Evolutionary conservation across 2,113 vertebrate species (phyloP), one percentile per base, ranked within the genome.

Genomic region (Beaufortia kweichowensis): DNA sequence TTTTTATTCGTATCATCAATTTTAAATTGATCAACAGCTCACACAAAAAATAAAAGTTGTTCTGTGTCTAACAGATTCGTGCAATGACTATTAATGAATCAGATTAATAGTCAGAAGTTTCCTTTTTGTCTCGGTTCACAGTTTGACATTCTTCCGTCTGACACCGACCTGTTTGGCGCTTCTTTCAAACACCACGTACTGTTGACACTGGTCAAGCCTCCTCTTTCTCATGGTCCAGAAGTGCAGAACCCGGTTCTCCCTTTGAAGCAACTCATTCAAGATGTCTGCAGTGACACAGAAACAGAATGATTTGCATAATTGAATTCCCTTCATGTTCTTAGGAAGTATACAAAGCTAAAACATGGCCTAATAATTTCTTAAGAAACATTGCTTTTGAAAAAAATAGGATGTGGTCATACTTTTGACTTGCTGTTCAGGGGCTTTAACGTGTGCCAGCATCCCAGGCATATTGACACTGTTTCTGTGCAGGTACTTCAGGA

Each of bases 141-240:
- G 6, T 10, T 59, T 1, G 53, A n/a, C n/a, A n/a, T n/a, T n/a
- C n/a, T n/a, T n/a, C n/a, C n/a, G n/a, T n/a, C 21, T 21, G 5
- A 53, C 41, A 33, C 91, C 89, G 74, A 98, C 97, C 95, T 99
- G 97, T 82, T 99, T 99, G 86, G 97, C 95, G 2, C 96, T 99
- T 85, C 97, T 94, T 83, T 99, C 97, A 84, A 99, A 99, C 82
- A 99, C 97, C 84, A 99, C 97, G 0, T 98, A 98, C 84, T 99
- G 97, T 65, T 99, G 97, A 86, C 97, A 99, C 72, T 99, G 97
- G 87, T 99, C 97, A 62, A 99, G 92, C 21, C 97, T 91, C 6
- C 96, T 92, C 81, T 98, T 99, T 63, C 96, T 92, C 95, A 98
- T 95, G 60, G 97, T 99, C 97, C 97, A 99, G 59, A 98, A 99